Percentiles rank a stretch among this genome's conserved stretches.
Conservation (phyloP, 2,888 invertebrate species). For the Ochropacha duplaris region DNA sequence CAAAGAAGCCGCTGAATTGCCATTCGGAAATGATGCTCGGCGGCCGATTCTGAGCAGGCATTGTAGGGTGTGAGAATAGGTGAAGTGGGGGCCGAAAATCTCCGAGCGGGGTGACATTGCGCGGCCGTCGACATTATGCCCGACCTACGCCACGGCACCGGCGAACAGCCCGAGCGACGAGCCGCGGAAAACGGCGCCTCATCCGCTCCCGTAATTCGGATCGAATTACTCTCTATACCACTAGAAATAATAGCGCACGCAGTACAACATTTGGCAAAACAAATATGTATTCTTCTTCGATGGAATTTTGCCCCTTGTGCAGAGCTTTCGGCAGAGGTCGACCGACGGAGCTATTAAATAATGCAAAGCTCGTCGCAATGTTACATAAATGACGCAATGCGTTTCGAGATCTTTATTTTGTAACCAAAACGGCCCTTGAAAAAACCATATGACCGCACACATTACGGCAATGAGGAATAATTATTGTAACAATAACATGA, state of each 20-base stretch:
- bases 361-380: slow-evolving; percentile 41
- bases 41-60: slow-evolving; percentile 38
- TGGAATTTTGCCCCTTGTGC: not conserved
- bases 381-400: slow-evolving; percentile 53
- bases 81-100: slow-evolving; percentile 56
- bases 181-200: slow-evolving; percentile 54
- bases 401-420: slow-evolving; percentile 39
- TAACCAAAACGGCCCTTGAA: slow-evolving; percentile 31
- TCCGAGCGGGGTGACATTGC: slow-evolving; percentile 77
- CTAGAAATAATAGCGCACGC: slow-evolving; percentile 2
- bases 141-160: slow-evolving; percentile 71
- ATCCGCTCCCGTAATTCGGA: slow-evolving; percentile 42
- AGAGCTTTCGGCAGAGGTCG: not conserved
- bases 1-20: slow-evolving; percentile 45
- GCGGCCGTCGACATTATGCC: slow-evolving; percentile 73
- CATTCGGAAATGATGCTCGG: slow-evolving; percentile 65
- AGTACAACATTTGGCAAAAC: not conserved
- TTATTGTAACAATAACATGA: not conserved
- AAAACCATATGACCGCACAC: slow-evolving; percentile 15
- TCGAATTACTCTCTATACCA: slow-evolving; percentile 12
- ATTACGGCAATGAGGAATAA: slow-evolving; percentile 5
- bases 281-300: not conserved
- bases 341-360: slow-evolving; percentile 26
- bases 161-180: slow-evolving; percentile 39
- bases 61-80: slow-evolving; percentile 26